Conservation (phyloP, 2,888 invertebrate species). For the Lottia scabra region DNA sequence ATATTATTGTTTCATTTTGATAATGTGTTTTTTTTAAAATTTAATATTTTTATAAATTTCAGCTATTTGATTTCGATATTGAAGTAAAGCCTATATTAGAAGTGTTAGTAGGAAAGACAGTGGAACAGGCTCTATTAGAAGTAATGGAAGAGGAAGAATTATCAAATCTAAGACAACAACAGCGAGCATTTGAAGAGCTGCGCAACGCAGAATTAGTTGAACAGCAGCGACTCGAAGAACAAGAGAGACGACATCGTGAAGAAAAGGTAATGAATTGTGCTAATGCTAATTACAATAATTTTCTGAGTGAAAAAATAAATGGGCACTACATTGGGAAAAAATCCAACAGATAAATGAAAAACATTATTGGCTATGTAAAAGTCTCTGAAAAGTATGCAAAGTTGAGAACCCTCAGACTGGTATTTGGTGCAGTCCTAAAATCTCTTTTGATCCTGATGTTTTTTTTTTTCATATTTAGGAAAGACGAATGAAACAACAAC, state of each 20-base stretch:
- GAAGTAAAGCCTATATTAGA: conserved; percentile 92
- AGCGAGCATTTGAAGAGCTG: conserved; percentile 79
- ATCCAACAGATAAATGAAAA: no score
- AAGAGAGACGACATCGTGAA: conserved; percentile 74
- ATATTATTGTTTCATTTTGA: no score
- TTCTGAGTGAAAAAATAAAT: no score
- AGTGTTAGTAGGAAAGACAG: conserved; percentile 87
- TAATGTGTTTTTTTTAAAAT: no score
- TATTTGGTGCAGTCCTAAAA: no score
- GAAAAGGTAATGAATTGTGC: conserved; percentile 60
- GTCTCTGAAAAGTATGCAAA: not conserved
- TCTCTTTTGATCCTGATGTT: not conserved
- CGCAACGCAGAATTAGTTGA: conserved; percentile 87
- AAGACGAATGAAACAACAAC: conserved; percentile 80
- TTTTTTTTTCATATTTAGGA: conserved; percentile 70
- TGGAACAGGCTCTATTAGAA: conserved; percentile 90
- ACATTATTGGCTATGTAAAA: not conserved
- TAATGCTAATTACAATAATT: no score
- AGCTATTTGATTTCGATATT: conserved; percentile 90
- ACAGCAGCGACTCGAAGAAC: conserved; percentile 82
- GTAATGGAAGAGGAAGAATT: conserved; percentile 94
- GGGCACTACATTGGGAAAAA: no score
- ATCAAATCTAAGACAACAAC: conserved; percentile 83
- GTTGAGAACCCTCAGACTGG: no score
- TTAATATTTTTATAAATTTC: conserved; percentile 13